phyloP scores from a whole-genome alignment of 1,140 invertebrate species.

The Zaprionus taronus region DNA sequence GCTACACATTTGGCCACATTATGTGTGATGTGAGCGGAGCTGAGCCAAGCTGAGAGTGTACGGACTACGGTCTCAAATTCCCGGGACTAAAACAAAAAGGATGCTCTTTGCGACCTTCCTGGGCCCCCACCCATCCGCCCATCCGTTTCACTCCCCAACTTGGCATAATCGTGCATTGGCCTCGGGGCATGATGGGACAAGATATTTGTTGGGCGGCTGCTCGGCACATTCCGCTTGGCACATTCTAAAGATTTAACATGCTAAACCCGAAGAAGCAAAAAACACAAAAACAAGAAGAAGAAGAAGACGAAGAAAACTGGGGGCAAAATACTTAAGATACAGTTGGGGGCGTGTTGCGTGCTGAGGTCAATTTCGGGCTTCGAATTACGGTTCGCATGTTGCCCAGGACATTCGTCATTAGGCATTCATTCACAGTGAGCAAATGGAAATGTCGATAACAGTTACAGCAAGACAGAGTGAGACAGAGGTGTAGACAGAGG shows the following conservation, averaged over 20 bases:
- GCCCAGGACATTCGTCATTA: slow-evolving; percentile 52
- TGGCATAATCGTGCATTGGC: slow-evolving; percentile 66
- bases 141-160: neutral
- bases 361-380: slow-evolving; percentile 42
- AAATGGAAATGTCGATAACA: slow-evolving; percentile 6
- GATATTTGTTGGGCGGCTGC: slow-evolving; percentile 18
- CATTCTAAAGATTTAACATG: slow-evolving; percentile 50
- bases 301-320: neutral
- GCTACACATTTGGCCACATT: slow-evolving; percentile 82
- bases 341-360: slow-evolving; percentile 32
- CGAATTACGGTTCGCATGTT: slow-evolving; percentile 40
- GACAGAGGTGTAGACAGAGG: neutral
- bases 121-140: neutral
- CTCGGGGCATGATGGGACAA: slow-evolving; percentile 7
- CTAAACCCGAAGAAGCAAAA: slow-evolving; percentile 2
- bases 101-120: slow-evolving; percentile 11
- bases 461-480: neutral
- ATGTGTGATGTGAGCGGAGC: slow-evolving; percentile 53
- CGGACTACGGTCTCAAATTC: neutral
- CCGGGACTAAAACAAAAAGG: slow-evolving; percentile 51
- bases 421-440: slow-evolving; percentile 29
- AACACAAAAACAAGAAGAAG: slow-evolving; percentile 11
- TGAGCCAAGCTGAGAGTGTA: slow-evolving; percentile 9
- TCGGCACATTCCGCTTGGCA: slow-evolving; percentile 39
- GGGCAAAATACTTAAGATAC: slow-evolving; percentile 13